Conservation (phyloP, 1,140 invertebrate species). For the Lepidotrigona ventralis region DNA sequence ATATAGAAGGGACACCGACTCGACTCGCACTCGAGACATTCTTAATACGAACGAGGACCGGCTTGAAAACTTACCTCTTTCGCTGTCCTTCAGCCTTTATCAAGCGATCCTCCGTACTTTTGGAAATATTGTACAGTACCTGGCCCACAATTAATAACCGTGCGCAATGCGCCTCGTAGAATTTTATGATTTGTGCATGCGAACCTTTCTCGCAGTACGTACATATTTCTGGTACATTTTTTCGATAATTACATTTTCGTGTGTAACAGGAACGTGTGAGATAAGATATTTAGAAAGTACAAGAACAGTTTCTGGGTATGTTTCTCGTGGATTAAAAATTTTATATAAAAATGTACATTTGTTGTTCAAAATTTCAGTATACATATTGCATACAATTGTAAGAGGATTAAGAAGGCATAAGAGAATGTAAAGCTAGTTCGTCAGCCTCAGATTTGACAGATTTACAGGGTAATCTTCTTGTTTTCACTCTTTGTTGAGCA, state of each 20-base stretch:
- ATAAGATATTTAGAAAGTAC: too few relatives aligned
- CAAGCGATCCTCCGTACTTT: slow-evolving; percentile 6
- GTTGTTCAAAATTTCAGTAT: not conserved
- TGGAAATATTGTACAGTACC: slow-evolving; percentile 37
- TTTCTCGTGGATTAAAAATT: not conserved
- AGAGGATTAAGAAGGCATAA: not conserved
- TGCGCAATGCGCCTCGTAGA: slow-evolving; percentile 9
- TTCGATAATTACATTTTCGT: not conserved
- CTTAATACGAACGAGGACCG: slow-evolving; percentile 52
- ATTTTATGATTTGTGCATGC: not conserved
- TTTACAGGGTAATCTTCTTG: slow-evolving; percentile 39
- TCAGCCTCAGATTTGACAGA: slow-evolving; percentile 58
- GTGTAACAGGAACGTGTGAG: not conserved
- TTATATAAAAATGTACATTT: not conserved
- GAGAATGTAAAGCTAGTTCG: slow-evolving; percentile 23
- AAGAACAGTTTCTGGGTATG: not conserved
- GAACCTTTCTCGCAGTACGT: not conserved
- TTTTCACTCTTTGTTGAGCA: slow-evolving; percentile 22
- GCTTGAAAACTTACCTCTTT: slow-evolving; percentile 40
- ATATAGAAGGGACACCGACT: slow-evolving; percentile 50
- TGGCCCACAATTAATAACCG: not conserved
- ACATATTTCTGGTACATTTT: not conserved
- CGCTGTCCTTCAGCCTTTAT: not conserved
- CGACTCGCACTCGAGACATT: slow-evolving; percentile 61
- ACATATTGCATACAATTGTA: not conserved